phyloP scores from a whole-genome alignment of 2,797 vertebrate genomes.

The Channa striata region DNA sequence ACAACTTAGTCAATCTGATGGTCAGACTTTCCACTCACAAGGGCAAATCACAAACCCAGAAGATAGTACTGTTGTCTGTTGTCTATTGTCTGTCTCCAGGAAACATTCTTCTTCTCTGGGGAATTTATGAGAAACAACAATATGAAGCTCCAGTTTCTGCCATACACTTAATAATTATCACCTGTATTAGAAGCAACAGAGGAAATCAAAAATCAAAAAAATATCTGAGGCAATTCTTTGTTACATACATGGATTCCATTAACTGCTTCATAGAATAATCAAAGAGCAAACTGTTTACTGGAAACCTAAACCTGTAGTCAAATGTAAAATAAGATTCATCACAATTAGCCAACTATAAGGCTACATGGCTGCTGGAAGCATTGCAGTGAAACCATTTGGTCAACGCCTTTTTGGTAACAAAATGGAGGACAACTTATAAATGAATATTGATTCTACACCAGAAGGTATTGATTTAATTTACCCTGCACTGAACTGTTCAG shows the following conservation, averaged over 20 bases:
- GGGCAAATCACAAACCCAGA: neutral
- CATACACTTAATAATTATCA: too few relatives aligned
- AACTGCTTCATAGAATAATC: too few relatives aligned
- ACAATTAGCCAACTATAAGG: neutral
- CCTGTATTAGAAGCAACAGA: too few relatives aligned
- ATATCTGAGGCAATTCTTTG: too few relatives aligned
- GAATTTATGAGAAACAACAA: too few relatives aligned
- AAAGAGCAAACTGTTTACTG: neutral
- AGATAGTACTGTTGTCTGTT: slow-evolving; percentile 3
- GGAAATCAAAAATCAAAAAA: too few relatives aligned
- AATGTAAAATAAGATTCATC: neutral
- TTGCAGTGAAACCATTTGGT: neutral
- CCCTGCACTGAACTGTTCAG: neutral
- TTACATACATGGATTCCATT: too few relatives aligned
- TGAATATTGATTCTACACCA: neutral
- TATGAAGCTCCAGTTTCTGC: too few relatives aligned
- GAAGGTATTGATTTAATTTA: neutral
- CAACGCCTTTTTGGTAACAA: neutral
- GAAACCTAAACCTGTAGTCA: neutral
- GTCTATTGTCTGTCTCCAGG: too few relatives aligned
- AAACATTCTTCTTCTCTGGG: too few relatives aligned
- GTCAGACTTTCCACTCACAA: neutral
- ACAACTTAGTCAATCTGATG: too few relatives aligned
- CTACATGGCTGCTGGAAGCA: slow-evolving; percentile 5
- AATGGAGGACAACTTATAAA: neutral